Evolutionary conservation across 2,888 invertebrate species (phyloP), one percentile per base, ranked within the genome.

Genomic region (Heliconius ethilla): DNA sequence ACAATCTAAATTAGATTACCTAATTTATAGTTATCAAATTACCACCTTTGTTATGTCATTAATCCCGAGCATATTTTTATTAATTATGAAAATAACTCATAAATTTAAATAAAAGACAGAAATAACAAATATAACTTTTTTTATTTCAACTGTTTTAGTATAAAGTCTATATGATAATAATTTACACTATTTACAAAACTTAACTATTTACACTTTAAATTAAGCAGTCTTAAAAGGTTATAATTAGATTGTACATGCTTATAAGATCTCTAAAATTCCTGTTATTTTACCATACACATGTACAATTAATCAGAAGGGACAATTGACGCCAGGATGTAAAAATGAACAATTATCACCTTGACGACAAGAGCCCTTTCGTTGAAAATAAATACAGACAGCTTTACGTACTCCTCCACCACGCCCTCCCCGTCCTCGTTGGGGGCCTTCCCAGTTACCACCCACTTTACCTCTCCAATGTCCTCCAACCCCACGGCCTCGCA

Each of bases 301-400:
- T 73, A 55, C 37, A 75, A 72, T 70, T 72, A 74, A 78, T 84
- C 88, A 94, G 87, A 88, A 94, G 13, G 96, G 95, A 84, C 95
- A 95, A 89, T 96, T 96, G 29, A 95, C 95, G 81, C 96, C 96
- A 5, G 97, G 97, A 94, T 98, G 98, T 83, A 97, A 92, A 89
- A 97, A 98, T 76, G 96, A 96, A 91, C 98, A 98, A 83, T 96
- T 96, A 84, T 97, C 97, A 77, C 97, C 97, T 87, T 97, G 96
- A 75, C 97, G 95, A 91, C 98, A 98, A 80, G 96, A 97, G 1
- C 98, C 98, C 84, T 96, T 96, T 85, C 96, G 96, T 88, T 97
- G 96, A 86, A 97, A 97, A 88, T 97, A 97, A 87, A 97, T 96
- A 88, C 98, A 98, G 22, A 96, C 92, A 73, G 95, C 91, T 85